Percentiles rank a stretch among this genome's conserved stretches.
Conservation (phyloP, 2,888 invertebrate genomes). For the Epirrhoe alternata region DNA sequence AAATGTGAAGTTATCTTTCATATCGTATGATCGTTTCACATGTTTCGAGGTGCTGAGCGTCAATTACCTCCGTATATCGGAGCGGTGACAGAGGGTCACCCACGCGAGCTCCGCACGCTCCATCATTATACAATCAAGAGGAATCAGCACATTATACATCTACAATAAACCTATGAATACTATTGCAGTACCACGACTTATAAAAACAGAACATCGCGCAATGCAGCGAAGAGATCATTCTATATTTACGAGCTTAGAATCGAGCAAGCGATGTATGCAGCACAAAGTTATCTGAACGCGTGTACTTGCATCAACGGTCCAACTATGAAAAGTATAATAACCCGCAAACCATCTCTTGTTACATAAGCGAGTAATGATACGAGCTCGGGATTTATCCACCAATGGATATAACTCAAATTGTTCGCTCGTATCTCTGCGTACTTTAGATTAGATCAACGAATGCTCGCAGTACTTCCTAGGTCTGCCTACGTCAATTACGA, state of each 20-base stretch:
- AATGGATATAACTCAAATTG: constrained; percentile 32
- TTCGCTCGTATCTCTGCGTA: not conserved
- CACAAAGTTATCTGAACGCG: constrained; percentile 24
- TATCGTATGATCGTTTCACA: constrained; percentile 31
- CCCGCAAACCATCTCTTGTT: constrained; percentile 12
- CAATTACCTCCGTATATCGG: constrained; percentile 62
- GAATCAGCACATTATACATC: constrained; percentile 73
- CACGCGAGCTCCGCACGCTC: constrained; percentile 75
- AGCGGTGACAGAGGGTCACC: constrained; percentile 76
- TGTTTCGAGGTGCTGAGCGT: constrained; percentile 58
- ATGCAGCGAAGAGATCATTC: constrained; percentile 1
- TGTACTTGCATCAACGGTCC: not conserved
- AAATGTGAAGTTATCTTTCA: not conserved
- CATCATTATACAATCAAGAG: constrained; percentile 81
- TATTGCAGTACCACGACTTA: constrained; percentile 15
- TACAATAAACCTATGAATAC: constrained; percentile 30
- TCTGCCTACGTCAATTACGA: constrained; percentile 56
- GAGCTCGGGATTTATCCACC: constrained; percentile 23
- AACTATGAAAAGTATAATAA: constrained; percentile 8
- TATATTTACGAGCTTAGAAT: constrained; percentile 16
- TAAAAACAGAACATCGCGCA: constrained; percentile 10
- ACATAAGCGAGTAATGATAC: constrained; percentile 9
- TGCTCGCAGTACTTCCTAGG: constrained; percentile 47
- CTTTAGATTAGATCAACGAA: constrained; percentile 43
- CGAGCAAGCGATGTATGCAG: constrained; percentile 34